These are phyloP conservation scores for Drosophila nasuta DNA, from an alignment of 1,140 invertebrate genomes.

Conservation along the genomic window DNA sequence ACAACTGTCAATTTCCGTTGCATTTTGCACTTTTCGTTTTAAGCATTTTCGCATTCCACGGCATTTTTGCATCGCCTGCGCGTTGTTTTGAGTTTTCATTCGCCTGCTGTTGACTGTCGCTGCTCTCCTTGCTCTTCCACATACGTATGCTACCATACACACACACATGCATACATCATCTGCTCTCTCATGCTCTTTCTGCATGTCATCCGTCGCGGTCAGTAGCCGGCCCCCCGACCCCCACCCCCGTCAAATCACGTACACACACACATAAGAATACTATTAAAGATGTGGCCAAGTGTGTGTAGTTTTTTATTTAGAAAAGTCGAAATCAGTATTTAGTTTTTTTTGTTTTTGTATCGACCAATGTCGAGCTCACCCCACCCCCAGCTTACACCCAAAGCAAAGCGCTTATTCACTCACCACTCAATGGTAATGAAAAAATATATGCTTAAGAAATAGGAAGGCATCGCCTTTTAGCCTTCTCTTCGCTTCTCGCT, in stretches of 20 bases:
- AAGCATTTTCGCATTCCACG: constrained; percentile 48
- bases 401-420: background rate
- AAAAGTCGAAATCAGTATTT: constrained; percentile 30
- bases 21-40: constrained; percentile 36
- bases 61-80: constrained; percentile 43
- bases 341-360: constrained; percentile 18
- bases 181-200: constrained; percentile 59
- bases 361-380: constrained; percentile 24
- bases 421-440: background rate
- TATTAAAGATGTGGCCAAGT: constrained; percentile 21
- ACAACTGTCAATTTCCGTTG: constrained; percentile 30
- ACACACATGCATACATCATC: constrained; percentile 17
- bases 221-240: constrained; percentile 54
- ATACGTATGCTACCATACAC: background rate
- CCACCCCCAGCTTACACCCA: constrained; percentile 15
- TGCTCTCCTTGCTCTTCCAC: constrained; percentile 41
- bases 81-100: constrained; percentile 49
- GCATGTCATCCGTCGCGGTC: constrained; percentile 77
- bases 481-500: constrained; percentile 24
- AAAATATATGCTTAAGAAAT: constrained; percentile 14
- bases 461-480: constrained; percentile 27
- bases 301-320: constrained; percentile 26
- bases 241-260: background rate
- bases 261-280: constrained; percentile 9
- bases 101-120: constrained; percentile 17